These are phyloP conservation scores for Antechinus stuartii DNA, from an alignment of 2,113 vertebrate species.

Conservation along the genomic window DNA sequence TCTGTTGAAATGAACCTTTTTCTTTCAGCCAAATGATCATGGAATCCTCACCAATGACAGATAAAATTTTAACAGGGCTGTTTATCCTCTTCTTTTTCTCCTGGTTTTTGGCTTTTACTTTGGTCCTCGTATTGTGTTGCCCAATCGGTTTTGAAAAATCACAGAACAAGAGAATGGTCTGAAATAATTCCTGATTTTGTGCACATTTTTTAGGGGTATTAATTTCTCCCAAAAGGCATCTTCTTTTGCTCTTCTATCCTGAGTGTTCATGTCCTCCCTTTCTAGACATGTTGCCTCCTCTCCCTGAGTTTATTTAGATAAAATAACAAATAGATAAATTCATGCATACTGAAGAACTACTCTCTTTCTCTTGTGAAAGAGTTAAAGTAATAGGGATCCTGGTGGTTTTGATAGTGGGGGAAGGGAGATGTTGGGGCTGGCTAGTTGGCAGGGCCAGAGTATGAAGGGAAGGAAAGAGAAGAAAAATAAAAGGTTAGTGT, in stretches of 20 bases:
- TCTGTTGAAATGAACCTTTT: conserved; percentile 31
- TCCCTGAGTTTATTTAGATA: background rate
- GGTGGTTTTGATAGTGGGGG: background rate
- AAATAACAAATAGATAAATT: conserved; percentile 47
- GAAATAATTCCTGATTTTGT: background rate
- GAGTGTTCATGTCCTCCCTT: background rate
- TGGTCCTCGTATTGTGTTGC: background rate
- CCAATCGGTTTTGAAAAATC: background rate
- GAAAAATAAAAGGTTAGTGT: conserved; percentile 88
- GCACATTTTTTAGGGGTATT: background rate
- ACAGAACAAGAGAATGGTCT: background rate
- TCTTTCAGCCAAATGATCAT: conserved; percentile 54
- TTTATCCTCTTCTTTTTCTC: conserved; percentile 19
- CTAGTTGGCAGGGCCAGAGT: conserved; percentile 39
- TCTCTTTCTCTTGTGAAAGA: conserved; percentile 79
- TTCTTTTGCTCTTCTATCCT: background rate
- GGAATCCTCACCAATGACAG: background rate
- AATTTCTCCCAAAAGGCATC: background rate
- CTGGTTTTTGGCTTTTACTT: background rate
- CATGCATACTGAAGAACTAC: conserved; percentile 40
- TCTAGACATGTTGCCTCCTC: conserved; percentile 14
- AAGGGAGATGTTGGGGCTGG: conserved; percentile 65
- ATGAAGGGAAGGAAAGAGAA: conserved; percentile 57
- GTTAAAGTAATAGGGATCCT: conserved; percentile 80
- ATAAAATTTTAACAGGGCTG: conserved; percentile 20